These are phyloP conservation scores for Parthenolecanium corni DNA, from an alignment of 2,888 invertebrate species.

Conservation along the genomic window DNA sequence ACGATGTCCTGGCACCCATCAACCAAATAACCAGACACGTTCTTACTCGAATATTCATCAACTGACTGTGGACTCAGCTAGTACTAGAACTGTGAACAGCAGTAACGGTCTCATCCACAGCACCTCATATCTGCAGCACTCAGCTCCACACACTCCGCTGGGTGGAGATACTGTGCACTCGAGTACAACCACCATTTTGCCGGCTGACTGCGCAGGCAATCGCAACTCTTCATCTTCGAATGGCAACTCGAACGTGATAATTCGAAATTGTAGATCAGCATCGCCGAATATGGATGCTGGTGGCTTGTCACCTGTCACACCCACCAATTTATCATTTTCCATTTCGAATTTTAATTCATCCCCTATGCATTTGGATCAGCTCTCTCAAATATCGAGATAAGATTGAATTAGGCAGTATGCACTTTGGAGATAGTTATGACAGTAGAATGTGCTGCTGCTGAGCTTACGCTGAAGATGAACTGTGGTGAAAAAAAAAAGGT, in stretches of 20 bases:
- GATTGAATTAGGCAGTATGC: no score
- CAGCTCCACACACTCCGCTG: conserved; percentile 34
- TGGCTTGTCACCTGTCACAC: conserved; percentile 15
- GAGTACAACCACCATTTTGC: conserved; percentile 19
- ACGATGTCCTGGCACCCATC: background rate
- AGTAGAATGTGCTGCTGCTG: background rate
- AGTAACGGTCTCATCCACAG: conserved; percentile 25
- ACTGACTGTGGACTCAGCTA: conserved; percentile 34
- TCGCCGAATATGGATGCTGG: conserved; percentile 20
- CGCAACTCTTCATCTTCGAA: background rate
- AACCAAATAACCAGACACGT: conserved; percentile 17
- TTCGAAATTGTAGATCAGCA: conserved; percentile 20
- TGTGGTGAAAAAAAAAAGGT: background rate
- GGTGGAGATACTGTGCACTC: conserved; percentile 26
- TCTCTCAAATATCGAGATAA: conserved; percentile 19
- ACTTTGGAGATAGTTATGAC: no score
- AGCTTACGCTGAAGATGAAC: background rate
- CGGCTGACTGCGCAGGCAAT: conserved; percentile 1
- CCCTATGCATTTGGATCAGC: conserved; percentile 16
- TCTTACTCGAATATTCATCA: conserved; percentile 33
- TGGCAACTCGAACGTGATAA: conserved; percentile 5
- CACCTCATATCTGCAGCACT: conserved; percentile 30
- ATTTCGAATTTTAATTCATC: conserved; percentile 20
- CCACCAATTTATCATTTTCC: conserved; percentile 11
- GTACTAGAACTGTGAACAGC: conserved; percentile 9